phyloP scores from a whole-genome alignment of 2,888 invertebrate genomes.

The Melanotus villosus region DNA sequence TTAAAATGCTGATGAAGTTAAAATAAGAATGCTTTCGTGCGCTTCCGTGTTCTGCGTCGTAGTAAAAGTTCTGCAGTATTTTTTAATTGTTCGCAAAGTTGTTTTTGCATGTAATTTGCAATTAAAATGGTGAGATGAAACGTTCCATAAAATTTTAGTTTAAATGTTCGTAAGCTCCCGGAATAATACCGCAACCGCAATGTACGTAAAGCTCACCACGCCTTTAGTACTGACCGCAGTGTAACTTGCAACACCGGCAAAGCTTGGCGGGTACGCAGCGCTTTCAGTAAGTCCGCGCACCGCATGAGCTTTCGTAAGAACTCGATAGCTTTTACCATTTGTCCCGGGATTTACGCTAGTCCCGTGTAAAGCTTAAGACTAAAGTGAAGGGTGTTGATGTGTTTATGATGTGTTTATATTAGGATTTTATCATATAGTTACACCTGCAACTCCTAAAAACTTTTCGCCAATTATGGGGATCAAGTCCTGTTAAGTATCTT shows the following conservation, averaged over 20 bases:
- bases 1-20: no score
- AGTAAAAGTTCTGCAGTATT: no score
- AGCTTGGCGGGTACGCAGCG: constrained; percentile 47
- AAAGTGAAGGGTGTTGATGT: constrained; percentile 41
- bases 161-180: background rate
- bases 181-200: constrained; percentile 47
- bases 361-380: constrained; percentile 34
- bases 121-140: background rate
- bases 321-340: constrained; percentile 55
- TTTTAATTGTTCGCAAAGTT: no score
- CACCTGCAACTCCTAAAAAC: constrained; percentile 5
- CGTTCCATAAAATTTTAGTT: no score
- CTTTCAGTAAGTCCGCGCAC: constrained; percentile 58
- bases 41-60: no score
- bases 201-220: constrained; percentile 53
- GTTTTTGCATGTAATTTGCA: no score
- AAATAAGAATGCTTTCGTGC: no score
- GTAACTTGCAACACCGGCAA: constrained; percentile 52
- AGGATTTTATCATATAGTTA: constrained; percentile 4
- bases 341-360: constrained; percentile 59
- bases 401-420: constrained; percentile 32
- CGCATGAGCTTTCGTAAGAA: constrained; percentile 55
- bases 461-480: constrained; percentile 10
- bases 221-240: constrained; percentile 57
- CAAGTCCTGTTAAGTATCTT: constrained; percentile 22